phyloP scores from a whole-genome alignment of 2,797 vertebrate genomes.

The Gymnoscopelus braueri region DNA sequence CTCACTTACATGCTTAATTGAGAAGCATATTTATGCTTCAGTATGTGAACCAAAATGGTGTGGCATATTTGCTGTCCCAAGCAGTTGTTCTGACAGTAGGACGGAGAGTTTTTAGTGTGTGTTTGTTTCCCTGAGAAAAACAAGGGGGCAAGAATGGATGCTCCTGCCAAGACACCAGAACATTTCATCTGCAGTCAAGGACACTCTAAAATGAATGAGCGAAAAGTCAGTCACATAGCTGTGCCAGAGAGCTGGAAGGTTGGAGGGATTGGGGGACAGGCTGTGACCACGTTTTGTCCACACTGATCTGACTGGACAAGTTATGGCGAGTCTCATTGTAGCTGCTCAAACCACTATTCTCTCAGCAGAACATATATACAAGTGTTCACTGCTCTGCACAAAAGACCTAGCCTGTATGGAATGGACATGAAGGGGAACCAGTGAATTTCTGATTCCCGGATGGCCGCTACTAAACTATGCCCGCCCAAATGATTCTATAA shows the following conservation, averaged over 20 bases:
- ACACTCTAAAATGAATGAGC: constrained; percentile 14
- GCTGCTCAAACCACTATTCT: too few relatives aligned
- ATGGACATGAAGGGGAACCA: too few relatives aligned
- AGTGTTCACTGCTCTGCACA: too few relatives aligned
- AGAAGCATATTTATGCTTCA: constrained; percentile 37
- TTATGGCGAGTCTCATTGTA: too few relatives aligned
- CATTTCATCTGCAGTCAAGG: constrained; percentile 9
- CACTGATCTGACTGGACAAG: background rate
- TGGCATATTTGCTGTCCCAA: constrained; percentile 58
- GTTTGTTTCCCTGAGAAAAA: constrained; percentile 1
- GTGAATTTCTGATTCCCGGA: too few relatives aligned
- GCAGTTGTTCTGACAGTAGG: constrained; percentile 8
- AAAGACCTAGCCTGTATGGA: too few relatives aligned
- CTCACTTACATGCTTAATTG: constrained; percentile 35
- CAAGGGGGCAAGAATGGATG: background rate
- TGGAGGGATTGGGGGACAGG: too few relatives aligned
- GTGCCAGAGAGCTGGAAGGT: background rate
- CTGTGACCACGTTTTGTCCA: background rate
- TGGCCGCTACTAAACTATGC: too few relatives aligned
- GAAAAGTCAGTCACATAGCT: background rate
- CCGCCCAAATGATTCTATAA: too few relatives aligned
- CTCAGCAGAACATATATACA: too few relatives aligned
- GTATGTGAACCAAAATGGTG: constrained; percentile 10
- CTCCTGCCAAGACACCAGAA: constrained; percentile 1
- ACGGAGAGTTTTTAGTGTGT: constrained; percentile 26